Evolutionary conservation across 2,113 vertebrate genomes (phyloP).

Genomic region (Mixornis gularis): DNA sequence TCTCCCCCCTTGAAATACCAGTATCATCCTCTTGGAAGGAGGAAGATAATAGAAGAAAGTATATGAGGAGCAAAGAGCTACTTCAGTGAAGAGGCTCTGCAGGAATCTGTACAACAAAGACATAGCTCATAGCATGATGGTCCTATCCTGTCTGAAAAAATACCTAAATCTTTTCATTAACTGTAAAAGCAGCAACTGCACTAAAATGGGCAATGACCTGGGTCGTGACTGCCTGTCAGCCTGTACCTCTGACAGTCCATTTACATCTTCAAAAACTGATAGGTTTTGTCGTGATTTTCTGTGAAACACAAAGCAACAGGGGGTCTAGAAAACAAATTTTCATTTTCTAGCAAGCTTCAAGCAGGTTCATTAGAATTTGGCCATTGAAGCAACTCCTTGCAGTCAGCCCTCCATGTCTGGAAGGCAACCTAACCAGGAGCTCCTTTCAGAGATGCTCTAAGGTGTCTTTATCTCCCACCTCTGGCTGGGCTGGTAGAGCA

Average conservation of each 20-base stretch:
- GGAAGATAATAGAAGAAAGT: not conserved
- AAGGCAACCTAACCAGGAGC: not conserved
- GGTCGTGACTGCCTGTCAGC: not conserved
- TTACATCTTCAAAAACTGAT: not conserved
- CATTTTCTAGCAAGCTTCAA: not conserved
- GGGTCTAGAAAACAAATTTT: not conserved
- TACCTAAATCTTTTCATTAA: not conserved
- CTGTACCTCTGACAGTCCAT: not conserved
- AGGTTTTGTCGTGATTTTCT: not conserved
- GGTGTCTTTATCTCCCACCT: not conserved
- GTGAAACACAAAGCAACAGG: not conserved
- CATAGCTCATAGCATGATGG: not conserved
- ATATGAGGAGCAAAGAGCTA: not conserved
- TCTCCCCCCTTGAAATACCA: rapidly evolving
- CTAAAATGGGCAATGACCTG: rapidly evolving
- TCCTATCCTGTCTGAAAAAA: not conserved
- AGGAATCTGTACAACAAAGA: not conserved
- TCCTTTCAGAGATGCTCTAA: not conserved
- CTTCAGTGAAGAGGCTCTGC: not conserved
- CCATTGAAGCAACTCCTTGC: not conserved
- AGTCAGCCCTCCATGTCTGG: not conserved
- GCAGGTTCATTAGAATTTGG: not conserved
- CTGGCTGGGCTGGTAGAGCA: not conserved
- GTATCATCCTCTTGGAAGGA: not conserved
- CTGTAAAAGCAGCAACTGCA: not conserved